Conservation (phyloP, 2,797 vertebrate species). For the Lates japonicus region DNA sequence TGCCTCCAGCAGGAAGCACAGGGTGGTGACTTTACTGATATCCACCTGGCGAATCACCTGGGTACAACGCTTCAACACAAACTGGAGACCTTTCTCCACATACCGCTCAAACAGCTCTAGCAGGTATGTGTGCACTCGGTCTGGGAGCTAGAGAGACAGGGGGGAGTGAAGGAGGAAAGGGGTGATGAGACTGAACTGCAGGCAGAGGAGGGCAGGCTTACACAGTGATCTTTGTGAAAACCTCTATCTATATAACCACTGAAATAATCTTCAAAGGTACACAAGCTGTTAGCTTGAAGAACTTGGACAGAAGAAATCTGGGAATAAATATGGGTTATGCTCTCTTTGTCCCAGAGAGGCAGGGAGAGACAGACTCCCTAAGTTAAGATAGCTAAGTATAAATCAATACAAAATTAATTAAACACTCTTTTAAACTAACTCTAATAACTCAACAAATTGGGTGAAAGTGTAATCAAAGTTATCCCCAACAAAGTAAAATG, state of each 20-base stretch:
- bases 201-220: neutral
- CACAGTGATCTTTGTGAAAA: neutral
- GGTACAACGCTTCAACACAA: slow-evolving; percentile 85
- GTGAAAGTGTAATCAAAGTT: slow-evolving; percentile 8
- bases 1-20: slow-evolving; percentile 90
- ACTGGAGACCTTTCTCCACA: slow-evolving; percentile 90
- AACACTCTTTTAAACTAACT: slow-evolving; percentile 13
- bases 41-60: slow-evolving; percentile 92
- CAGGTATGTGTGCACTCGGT: slow-evolving; percentile 80
- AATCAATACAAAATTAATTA: slow-evolving; percentile 35
- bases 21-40: slow-evolving; percentile 92
- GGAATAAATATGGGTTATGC: neutral
- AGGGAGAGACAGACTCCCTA: neutral
- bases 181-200: neutral
- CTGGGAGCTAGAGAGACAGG: slow-evolving; percentile 79
- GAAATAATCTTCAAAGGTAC: neutral
- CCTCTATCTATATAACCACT: neutral
- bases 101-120: slow-evolving; percentile 88
- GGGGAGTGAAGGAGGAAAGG: neutral
- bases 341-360: neutral
- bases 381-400: slow-evolving; percentile 4
- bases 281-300: neutral
- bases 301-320: neutral
- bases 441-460: neutral
- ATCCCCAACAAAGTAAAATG: slow-evolving; percentile 6